Conservation (phyloP, 2,113 vertebrate genomes). For the Strigops habroptila region DNA sequence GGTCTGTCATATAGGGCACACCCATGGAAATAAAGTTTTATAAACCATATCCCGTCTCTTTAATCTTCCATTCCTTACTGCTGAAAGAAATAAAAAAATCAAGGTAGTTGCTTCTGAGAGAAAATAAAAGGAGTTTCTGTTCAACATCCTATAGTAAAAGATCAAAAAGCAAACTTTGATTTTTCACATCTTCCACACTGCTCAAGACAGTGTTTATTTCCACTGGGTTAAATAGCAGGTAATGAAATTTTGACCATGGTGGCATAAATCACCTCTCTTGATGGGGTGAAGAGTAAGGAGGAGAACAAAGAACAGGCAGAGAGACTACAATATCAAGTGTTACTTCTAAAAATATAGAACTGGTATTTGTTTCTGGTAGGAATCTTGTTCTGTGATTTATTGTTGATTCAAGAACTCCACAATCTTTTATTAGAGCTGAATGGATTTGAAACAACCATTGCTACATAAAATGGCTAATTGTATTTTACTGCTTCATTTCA, state of each 20-base stretch:
- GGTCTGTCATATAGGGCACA: slow-evolving; percentile 22
- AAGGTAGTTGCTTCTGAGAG: background rate
- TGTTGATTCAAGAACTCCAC: background rate
- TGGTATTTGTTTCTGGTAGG: background rate
- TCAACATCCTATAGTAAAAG: slow-evolving; percentile 20
- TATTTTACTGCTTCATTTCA: slow-evolving; percentile 6
- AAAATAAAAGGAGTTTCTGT: slow-evolving; percentile 7
- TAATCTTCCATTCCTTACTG: slow-evolving; percentile 53
- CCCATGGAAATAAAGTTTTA: slow-evolving; percentile 47
- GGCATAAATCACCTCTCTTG: slow-evolving; percentile 2
- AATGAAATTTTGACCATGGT: background rate
- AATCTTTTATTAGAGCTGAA: slow-evolving; percentile 27
- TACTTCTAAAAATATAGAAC: slow-evolving; percentile 8
- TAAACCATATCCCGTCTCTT: slow-evolving; percentile 51
- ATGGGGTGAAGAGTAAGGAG: background rate
- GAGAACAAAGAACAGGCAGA: background rate
- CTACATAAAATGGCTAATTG: slow-evolving; percentile 18
- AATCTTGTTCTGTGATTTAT: slow-evolving; percentile 19
- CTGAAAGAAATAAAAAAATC: background rate
- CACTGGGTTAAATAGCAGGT: background rate
- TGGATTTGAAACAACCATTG: background rate
- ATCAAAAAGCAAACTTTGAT: slow-evolving; percentile 9
- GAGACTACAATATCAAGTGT: background rate
- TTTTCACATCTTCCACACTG: slow-evolving; percentile 17
- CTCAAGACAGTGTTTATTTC: background rate